Evolutionary conservation across 2,888 invertebrate species (phyloP).

Genomic region (Catocala sponsa): DNA sequence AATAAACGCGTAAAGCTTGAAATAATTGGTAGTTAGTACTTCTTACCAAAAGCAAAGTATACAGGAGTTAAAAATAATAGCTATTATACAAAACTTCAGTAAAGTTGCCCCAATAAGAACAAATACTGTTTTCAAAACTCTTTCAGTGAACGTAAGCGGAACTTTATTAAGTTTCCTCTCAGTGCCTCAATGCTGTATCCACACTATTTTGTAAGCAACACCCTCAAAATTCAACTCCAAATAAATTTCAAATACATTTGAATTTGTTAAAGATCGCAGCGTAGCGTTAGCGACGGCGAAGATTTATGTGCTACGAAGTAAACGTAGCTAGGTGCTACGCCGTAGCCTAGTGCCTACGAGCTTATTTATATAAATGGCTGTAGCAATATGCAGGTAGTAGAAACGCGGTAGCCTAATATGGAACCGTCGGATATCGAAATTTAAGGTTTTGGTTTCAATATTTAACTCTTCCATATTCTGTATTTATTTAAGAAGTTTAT

Average conservation of each 20-base stretch:
- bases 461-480: too few relatives aligned
- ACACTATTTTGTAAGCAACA: conserved; percentile 16
- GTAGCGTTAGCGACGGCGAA: conserved; percentile 41
- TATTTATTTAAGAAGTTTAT: too few relatives aligned
- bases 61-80: too few relatives aligned
- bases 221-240: conserved; percentile 12
- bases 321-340: conserved; percentile 25
- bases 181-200: conserved; percentile 17
- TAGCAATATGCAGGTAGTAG: background rate
- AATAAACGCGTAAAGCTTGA: too few relatives aligned
- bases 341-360: conserved; percentile 20
- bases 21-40: too few relatives aligned
- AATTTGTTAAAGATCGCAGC: conserved; percentile 44
- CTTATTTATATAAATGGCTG: conserved; percentile 2
- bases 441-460: too few relatives aligned
- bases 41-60: too few relatives aligned
- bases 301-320: conserved; percentile 49
- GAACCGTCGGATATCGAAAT: too few relatives aligned
- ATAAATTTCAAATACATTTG: conserved; percentile 42
- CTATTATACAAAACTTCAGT: too few relatives aligned
- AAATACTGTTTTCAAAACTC: background rate
- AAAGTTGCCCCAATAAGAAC: background rate
- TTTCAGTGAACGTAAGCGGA: background rate
- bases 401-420: too few relatives aligned
- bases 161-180: conserved; percentile 3